These are phyloP conservation scores for Euplagia quadripunctaria DNA, from an alignment of 2,888 invertebrate genomes.

Conservation along the genomic window DNA sequence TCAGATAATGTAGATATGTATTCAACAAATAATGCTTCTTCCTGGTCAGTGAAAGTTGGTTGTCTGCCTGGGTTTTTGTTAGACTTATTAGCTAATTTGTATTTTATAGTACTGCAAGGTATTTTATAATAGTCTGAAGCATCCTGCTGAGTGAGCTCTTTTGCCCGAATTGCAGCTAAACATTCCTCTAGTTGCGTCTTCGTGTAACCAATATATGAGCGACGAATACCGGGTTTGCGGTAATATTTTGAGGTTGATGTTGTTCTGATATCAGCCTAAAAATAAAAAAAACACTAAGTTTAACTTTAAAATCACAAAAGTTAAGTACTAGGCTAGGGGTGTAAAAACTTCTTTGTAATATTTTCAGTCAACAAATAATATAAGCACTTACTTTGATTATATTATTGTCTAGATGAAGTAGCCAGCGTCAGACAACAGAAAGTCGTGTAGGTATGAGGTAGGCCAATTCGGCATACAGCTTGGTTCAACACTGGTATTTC, in stretches of 20 bases:
- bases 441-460: not conserved
- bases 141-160: conserved; percentile 11
- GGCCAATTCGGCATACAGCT: not conserved
- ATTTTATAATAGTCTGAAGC: conserved; percentile 20
- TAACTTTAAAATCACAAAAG: not conserved
- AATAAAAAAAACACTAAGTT: conserved; percentile 3
- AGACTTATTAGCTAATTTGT: conserved; percentile 25
- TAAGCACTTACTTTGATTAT: not conserved
- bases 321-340: not conserved
- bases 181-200: conserved; percentile 13
- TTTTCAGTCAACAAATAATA: not conserved
- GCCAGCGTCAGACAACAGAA: not conserved
- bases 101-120: conserved; percentile 24
- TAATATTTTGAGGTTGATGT: conserved; percentile 11
- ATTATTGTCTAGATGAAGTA: not conserved
- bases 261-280: conserved; percentile 14
- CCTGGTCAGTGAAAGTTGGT: conserved; percentile 38
- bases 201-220: conserved; percentile 13
- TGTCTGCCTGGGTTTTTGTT: conserved; percentile 31
- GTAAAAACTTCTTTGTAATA: not conserved
- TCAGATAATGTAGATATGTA: conserved; percentile 38
- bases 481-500: not conserved
- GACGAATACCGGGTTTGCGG: conserved; percentile 4
- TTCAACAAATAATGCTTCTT: conserved; percentile 45
- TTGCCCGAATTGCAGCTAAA: conserved; percentile 15